phyloP scores from a whole-genome alignment of 1,140 invertebrate genomes.

The Drosophila malerkotliana region DNA sequence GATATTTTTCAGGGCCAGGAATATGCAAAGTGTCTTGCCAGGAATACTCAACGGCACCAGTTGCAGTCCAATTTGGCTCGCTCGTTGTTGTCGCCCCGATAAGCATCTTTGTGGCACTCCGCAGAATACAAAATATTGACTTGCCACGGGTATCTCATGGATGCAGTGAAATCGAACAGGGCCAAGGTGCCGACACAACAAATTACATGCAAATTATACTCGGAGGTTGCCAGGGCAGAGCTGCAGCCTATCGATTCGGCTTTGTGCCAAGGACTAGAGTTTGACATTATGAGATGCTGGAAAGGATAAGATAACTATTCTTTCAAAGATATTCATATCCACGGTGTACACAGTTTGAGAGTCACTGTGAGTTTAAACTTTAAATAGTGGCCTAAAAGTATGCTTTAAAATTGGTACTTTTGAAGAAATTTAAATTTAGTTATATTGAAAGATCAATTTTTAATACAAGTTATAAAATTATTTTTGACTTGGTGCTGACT shows the following conservation, averaged over 20 bases:
- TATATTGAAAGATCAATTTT: no score
- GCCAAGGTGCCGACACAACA: conserved; percentile 50
- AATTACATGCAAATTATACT: conserved; percentile 72
- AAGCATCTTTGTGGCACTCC: conserved; percentile 55
- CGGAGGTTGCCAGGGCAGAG: background rate
- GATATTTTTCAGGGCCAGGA: conserved; percentile 24
- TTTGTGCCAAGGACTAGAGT: background rate
- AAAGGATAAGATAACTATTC: background rate
- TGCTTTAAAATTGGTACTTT: background rate
- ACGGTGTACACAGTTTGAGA: conserved; percentile 42
- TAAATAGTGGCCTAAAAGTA: conserved; percentile 19
- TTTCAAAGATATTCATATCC: background rate
- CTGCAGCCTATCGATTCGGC: background rate
- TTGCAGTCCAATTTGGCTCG: conserved; percentile 62
- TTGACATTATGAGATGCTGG: background rate
- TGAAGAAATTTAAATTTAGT: no score
- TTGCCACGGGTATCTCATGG: conserved; percentile 32
- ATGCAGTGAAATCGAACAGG: conserved; percentile 27
- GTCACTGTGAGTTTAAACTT: background rate
- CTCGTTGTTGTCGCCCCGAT: conserved; percentile 69
- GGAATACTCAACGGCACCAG: conserved; percentile 15
- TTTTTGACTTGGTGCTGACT: no score
- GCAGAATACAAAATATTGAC: conserved; percentile 61
- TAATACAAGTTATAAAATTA: no score
- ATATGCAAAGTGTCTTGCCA: conserved; percentile 65